Evolutionary conservation across 1,140 invertebrate species (phyloP), one percentile per base, ranked within the genome.

Genomic region (Macrobrachium rosenbergii): DNA sequence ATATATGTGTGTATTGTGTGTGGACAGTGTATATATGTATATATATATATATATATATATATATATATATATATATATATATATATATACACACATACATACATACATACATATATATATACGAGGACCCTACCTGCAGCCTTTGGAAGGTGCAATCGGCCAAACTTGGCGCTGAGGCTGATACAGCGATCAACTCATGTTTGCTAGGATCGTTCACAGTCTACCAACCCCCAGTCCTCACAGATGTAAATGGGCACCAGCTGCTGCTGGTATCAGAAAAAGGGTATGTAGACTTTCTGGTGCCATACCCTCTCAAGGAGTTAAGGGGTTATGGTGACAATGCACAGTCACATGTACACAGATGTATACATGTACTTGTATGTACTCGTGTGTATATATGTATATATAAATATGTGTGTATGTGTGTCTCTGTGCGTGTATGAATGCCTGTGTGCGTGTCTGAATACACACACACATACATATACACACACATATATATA

Each of bases 11-110:
- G n/a, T n/a, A n/a, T n/a, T n/a, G n/a, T n/a, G n/a, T n/a, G n/a
- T n/a, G n/a, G n/a, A n/a, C n/a, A n/a, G n/a, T n/a, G n/a, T n/a
- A n/a, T n/a, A 67, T 67, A 67, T 67, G 12, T 23, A 67, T 67
- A 67, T 67, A 67, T 67, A 67, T 67, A 14, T 67, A 67, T 67
- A 67, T 67, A 67, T 67, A 67, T 67, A 67, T 67, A 67, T 67
- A 67, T 67, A 67, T 67, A 67, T 67, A 67, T 67, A 67, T 67
- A 67, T 67, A 17, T 67, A 67, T 67, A 67, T 67, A 67, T 67
- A 7, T 67, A 28, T 21, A 67, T 67, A 67, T 67, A 67, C 8
- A 67, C 0, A 67, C 8, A 67, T 67, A 67, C 0, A 67, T 67
- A 17, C 8, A 67, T 67, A 67, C 8, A 67, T 67, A 21, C 12